These are phyloP conservation scores for Enteromius mattozi DNA, from an alignment of 2,797 vertebrate genomes.

Conservation along the genomic window DNA sequence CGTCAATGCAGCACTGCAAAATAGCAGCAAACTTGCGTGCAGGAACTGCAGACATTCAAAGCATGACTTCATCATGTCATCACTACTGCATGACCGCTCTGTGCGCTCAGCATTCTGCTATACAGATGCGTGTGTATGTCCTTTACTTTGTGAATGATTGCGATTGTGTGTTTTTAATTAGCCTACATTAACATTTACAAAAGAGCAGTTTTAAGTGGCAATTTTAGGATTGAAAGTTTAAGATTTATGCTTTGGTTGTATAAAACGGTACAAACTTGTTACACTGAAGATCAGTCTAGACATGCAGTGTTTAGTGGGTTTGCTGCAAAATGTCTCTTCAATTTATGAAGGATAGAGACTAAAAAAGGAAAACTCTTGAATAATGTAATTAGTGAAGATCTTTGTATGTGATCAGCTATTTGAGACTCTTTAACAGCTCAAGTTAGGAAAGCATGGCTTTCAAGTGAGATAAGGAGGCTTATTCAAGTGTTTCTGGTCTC, in stretches of 20 bases:
- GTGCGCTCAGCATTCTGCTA: slow-evolving; percentile 31
- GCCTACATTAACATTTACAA: neutral
- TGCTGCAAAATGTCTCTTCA: neutral
- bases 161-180: neutral
- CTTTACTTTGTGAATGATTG: slow-evolving; percentile 3
- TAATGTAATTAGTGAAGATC: neutral
- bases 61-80: slow-evolving; percentile 63
- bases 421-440: neutral
- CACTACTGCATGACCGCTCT: slow-evolving; percentile 68
- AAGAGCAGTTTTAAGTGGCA: neutral
- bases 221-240: neutral
- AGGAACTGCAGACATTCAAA: slow-evolving; percentile 47
- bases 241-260: neutral
- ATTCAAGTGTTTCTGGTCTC: neutral
- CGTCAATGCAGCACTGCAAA: slow-evolving; percentile 2
- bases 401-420: neutral
- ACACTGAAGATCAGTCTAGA: neutral
- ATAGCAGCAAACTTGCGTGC: slow-evolving; percentile 8
- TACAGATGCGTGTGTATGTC: neutral
- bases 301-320: neutral
- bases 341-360: neutral
- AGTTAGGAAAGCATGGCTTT: slow-evolving; percentile 14
- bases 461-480: neutral
- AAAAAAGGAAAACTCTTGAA: neutral
- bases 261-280: neutral